Percentiles rank a stretch among this genome's conserved stretches.
Conservation (phyloP, 2,113 vertebrate species). For the Falcunculus frontatus region DNA sequence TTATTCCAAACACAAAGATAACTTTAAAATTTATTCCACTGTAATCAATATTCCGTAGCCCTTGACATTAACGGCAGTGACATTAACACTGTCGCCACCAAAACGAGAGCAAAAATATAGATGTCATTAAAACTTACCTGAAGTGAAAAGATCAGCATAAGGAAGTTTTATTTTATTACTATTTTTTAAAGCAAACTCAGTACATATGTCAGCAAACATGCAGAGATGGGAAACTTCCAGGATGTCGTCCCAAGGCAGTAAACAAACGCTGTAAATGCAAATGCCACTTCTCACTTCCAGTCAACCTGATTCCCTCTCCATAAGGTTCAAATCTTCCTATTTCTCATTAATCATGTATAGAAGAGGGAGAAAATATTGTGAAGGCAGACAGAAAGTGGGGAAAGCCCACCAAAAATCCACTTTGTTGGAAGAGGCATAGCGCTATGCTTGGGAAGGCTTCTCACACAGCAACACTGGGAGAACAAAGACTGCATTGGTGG, state of each 20-base stretch:
- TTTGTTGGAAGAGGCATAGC: background rate
- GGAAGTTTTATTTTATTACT: background rate
- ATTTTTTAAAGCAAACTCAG: background rate
- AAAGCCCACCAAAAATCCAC: background rate
- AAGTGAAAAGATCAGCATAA: background rate
- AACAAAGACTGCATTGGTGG: background rate
- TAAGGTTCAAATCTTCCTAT: background rate
- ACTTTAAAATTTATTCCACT: background rate
- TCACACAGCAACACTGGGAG: rapidly evolving
- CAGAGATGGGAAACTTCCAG: background rate
- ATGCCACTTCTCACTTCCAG: background rate
- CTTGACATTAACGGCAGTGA: background rate
- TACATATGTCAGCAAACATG: background rate
- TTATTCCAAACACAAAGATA: background rate
- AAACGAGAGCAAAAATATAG: background rate
- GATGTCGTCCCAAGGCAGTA: background rate
- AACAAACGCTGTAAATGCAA: background rate
- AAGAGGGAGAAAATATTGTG: background rate
- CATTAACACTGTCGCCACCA: background rate
- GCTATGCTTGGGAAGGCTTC: background rate
- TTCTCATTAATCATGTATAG: background rate
- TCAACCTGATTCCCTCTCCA: background rate
- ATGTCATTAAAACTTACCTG: background rate
- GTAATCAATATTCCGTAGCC: background rate
- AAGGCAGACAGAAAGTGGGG: background rate